Evolutionary conservation across 2,888 invertebrate genomes (phyloP).

Genomic region (Malachius bipustulatus): DNA sequence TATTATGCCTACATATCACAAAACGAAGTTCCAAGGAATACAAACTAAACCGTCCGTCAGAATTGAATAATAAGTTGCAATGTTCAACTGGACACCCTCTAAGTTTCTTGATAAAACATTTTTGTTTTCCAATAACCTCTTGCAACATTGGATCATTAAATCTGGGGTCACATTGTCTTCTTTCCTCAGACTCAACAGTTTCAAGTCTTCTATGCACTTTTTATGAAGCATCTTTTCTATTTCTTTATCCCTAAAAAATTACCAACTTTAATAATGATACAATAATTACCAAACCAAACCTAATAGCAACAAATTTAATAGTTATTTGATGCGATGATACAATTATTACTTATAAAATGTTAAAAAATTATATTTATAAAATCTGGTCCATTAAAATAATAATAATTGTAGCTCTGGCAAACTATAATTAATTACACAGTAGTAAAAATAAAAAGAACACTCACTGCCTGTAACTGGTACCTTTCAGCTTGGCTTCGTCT

Average conservation of each 20-base stretch:
- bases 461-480: conserved; percentile 66
- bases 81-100: conserved; percentile 59
- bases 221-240: conserved; percentile 63
- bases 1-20: conserved; percentile 33
- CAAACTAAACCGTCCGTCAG: conserved; percentile 82
- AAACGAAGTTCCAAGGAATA: conserved; percentile 85
- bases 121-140: conserved; percentile 50
- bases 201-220: conserved; percentile 53
- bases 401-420: too few species aligned
- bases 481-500: conserved; percentile 57
- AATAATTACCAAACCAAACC: too few species aligned
- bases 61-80: conserved; percentile 86
- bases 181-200: conserved; percentile 63
- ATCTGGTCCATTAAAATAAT: too few species aligned
- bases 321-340: too few species aligned
- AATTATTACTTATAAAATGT: too few species aligned
- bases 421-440: too few species aligned
- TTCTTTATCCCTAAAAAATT: conserved; percentile 58
- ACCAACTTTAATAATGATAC: too few species aligned
- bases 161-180: conserved; percentile 86
- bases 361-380: too few species aligned
- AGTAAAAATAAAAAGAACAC: conserved; percentile 22
- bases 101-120: conserved; percentile 39
- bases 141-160: conserved; percentile 77
- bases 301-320: too few species aligned